A percentile compares a stretch with the other conserved stretches of the same genome.
Evolutionary conservation across 2,888 invertebrate genomes (phyloP).

Genomic region (Disparrhopalites patrizii): DNA sequence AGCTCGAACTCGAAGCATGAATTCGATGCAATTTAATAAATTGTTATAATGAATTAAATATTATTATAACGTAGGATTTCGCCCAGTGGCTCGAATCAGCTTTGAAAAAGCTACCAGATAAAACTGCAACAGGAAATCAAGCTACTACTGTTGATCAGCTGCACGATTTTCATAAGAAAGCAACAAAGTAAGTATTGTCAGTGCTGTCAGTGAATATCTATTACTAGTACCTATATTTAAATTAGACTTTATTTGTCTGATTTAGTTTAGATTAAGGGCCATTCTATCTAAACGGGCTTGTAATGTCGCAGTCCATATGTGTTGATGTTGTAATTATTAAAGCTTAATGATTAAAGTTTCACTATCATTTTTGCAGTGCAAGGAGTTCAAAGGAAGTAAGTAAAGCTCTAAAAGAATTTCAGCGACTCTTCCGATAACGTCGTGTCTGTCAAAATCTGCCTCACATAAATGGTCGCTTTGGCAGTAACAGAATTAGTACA

Average conservation of each 20-base stretch:
- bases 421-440: conserved; percentile 76
- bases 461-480: too few relatives aligned
- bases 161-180: conserved; percentile 72
- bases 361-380: conserved; percentile 60
- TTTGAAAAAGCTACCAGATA: conserved; percentile 69
- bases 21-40: background rate
- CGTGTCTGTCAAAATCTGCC: background rate
- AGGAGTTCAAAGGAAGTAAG: conserved; percentile 74
- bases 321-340: background rate
- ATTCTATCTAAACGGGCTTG: background rate
- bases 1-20: background rate
- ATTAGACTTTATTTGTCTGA: background rate
- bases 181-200: conserved; percentile 64
- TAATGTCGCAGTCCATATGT: background rate
- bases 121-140: conserved; percentile 67
- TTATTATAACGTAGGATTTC: conserved; percentile 53
- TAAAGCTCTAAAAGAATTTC: conserved; percentile 75
- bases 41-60: conserved; percentile 7
- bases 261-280: background rate
- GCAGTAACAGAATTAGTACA: too few relatives aligned
- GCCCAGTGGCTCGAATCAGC: conserved; percentile 71
- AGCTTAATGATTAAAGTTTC: background rate
- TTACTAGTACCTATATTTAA: conserved; percentile 10
- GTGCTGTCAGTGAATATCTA: too few relatives aligned
- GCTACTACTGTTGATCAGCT: conserved; percentile 78